phyloP scores from a whole-genome alignment of 2,888 invertebrate genomes.

The Nudaria mundana region DNA sequence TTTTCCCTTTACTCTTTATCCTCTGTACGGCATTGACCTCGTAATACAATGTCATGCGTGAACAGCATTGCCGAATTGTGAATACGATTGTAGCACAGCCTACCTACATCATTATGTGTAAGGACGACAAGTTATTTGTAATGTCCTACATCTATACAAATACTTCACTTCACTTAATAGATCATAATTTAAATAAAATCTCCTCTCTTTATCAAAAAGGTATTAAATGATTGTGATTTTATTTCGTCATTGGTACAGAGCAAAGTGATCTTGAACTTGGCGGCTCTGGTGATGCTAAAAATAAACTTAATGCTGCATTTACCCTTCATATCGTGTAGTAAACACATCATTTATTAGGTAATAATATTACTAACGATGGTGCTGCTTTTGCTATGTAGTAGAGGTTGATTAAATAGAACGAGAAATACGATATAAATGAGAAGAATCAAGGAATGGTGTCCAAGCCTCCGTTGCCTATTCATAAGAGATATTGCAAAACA shows the following conservation, averaged over 20 bases:
- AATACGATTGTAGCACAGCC: too few species aligned
- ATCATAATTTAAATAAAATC: too few species aligned
- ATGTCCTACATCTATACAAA: too few species aligned
- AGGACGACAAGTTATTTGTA: too few species aligned
- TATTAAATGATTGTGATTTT: not conserved
- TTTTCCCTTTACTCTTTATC: slow-evolving; percentile 52
- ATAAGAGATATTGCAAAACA: too few species aligned
- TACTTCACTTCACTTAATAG: too few species aligned
- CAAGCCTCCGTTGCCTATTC: too few species aligned
- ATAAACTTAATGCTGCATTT: slow-evolving; percentile 45
- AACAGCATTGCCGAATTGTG: slow-evolving; percentile 36
- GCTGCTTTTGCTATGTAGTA: slow-evolving; percentile 32
- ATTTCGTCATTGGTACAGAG: slow-evolving; percentile 34
- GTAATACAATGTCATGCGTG: slow-evolving; percentile 57
- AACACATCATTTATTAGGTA: slow-evolving; percentile 28
- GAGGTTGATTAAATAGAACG: slow-evolving; percentile 30
- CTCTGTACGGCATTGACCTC: slow-evolving; percentile 62
- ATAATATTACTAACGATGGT: slow-evolving; percentile 24
- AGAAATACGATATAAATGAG: too few species aligned
- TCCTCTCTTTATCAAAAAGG: slow-evolving; percentile 1
- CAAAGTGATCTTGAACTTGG: slow-evolving; percentile 67
- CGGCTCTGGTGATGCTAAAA: slow-evolving; percentile 50
- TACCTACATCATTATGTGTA: too few species aligned
- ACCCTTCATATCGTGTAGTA: slow-evolving; percentile 22
- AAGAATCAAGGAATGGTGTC: too few species aligned